Conservation (phyloP, 2,797 vertebrate species). For the Oryzias sinensis region DNA sequence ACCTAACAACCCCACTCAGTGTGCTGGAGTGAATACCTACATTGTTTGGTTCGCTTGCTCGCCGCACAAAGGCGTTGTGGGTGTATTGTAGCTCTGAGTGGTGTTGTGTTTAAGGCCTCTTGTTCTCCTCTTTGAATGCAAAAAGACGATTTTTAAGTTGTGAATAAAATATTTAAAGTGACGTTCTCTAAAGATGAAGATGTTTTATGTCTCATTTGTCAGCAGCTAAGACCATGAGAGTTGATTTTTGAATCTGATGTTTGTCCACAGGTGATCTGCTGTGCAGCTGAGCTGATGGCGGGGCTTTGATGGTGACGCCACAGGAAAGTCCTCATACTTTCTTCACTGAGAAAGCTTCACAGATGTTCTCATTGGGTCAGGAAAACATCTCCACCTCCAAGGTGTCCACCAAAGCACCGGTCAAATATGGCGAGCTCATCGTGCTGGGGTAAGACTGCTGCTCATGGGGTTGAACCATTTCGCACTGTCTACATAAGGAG, state of each 20-base stretch:
- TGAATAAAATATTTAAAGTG: slow-evolving; percentile 6
- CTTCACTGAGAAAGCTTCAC: slow-evolving; percentile 10
- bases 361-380: slow-evolving; percentile 76
- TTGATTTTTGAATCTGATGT: background rate
- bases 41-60: slow-evolving; percentile 25
- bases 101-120: slow-evolving; percentile 13
- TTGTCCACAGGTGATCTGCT: slow-evolving; percentile 35
- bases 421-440: slow-evolving; percentile 94
- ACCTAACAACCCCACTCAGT: slow-evolving; percentile 41
- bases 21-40: slow-evolving; percentile 32
- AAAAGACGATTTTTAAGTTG: slow-evolving; percentile 5
- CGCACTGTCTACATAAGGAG: too few relatives aligned
- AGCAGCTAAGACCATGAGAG: background rate
- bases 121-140: slow-evolving; percentile 9
- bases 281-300: slow-evolving; percentile 17
- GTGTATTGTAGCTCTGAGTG: slow-evolving; percentile 24
- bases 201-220: too few relatives aligned
- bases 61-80: slow-evolving; percentile 32
- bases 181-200: background rate
- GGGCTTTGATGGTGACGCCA: slow-evolving; percentile 41
- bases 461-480: background rate
- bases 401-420: slow-evolving; percentile 81
- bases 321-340: background rate
- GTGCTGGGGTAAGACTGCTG: slow-evolving; percentile 85
- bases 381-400: slow-evolving; percentile 83